phyloP scores from a whole-genome alignment of 2,888 invertebrate species.

The Drosophila histrio region DNA sequence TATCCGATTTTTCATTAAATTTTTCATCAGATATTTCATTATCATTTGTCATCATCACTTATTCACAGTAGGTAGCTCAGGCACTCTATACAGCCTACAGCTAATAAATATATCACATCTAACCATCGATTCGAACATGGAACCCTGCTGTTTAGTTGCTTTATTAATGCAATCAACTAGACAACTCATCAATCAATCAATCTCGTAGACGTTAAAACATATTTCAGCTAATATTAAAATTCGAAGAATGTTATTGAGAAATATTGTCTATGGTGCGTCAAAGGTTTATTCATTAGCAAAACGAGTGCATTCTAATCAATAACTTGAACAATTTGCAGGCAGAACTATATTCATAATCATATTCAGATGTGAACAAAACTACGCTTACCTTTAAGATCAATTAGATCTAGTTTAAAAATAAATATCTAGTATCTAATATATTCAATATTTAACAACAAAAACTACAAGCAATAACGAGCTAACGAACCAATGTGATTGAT shows the following conservation, averaged over 20 bases:
- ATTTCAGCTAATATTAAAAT: background rate
- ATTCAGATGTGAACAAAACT: slow-evolving; percentile 5
- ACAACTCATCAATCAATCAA: slow-evolving; percentile 3
- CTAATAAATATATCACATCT: background rate
- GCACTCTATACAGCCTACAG: too few species aligned
- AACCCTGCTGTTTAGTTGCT: background rate
- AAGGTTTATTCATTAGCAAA: slow-evolving; percentile 20
- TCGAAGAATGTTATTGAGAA: background rate
- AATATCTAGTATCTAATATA: slow-evolving; percentile 10
- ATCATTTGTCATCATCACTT: background rate
- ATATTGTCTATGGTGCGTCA: slow-evolving; percentile 16
- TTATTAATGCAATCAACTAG: background rate
- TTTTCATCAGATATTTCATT: background rate
- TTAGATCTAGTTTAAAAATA: slow-evolving; percentile 5
- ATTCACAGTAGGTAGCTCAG: background rate
- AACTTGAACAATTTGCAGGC: slow-evolving; percentile 1
- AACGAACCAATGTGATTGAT: slow-evolving; percentile 13
- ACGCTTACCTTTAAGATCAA: slow-evolving; percentile 48
- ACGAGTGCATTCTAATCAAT: slow-evolving; percentile 31
- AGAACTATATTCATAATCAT: background rate
- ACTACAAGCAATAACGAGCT: slow-evolving; percentile 27
- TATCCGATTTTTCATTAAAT: background rate
- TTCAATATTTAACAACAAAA: slow-evolving; percentile 7
- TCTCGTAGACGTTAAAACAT: background rate
- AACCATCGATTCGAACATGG: background rate